phyloP scores from a whole-genome alignment of 2,888 invertebrate genomes.

The Gibbula magus region DNA sequence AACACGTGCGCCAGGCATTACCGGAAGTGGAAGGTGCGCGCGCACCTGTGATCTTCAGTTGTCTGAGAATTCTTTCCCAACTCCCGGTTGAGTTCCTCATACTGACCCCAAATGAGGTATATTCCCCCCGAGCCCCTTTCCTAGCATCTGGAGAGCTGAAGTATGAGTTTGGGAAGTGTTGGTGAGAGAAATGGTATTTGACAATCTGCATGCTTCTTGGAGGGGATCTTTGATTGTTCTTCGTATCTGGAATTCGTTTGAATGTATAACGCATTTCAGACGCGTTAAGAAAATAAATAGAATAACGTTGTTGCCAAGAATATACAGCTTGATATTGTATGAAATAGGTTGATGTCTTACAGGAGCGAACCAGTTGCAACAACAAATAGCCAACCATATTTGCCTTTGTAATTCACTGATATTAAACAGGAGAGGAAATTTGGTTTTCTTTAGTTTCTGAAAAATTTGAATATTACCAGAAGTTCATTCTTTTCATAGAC shows the following conservation, averaged over 20 bases:
- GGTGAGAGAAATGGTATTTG: neutral
- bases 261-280: too few species aligned
- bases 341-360: too few species aligned
- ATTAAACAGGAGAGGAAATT: too few species aligned
- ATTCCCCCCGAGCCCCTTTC: neutral
- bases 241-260: neutral
- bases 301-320: too few species aligned
- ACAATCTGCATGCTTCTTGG: neutral
- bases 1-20: neutral
- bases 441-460: too few species aligned
- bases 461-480: too few species aligned
- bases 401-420: too few species aligned
- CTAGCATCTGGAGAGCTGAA: neutral
- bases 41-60: neutral
- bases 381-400: too few species aligned
- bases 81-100: neutral
- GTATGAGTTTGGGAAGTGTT: neutral
- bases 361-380: too few species aligned
- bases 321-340: too few species aligned
- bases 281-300: too few species aligned
- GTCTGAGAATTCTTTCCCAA: neutral
- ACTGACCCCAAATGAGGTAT: neutral
- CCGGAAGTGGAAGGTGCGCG: neutral
- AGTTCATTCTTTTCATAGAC: too few species aligned
- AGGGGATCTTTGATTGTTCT: neutral